Evolutionary conservation across 2,888 invertebrate species (phyloP).

Genomic region (Omphaloscelis lunosa): DNA sequence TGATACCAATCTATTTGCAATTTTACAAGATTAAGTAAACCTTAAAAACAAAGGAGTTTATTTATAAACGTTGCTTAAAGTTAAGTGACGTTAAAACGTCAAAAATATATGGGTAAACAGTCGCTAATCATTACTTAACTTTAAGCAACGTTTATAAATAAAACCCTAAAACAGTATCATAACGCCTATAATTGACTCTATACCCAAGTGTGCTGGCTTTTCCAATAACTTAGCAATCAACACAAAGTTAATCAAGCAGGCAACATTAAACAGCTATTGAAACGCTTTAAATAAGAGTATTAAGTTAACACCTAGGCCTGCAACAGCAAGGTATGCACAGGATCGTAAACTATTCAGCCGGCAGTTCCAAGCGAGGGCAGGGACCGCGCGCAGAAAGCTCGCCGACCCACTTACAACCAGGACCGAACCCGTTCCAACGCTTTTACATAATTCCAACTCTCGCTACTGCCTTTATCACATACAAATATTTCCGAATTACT

Average conservation of each 20-base stretch:
- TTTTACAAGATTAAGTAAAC: not conserved
- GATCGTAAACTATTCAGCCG: constrained; percentile 61
- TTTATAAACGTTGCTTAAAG: too few species aligned
- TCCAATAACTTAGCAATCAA: constrained; percentile 11
- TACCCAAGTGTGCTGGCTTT: not conserved
- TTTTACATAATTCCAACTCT: constrained; percentile 78
- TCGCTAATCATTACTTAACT: too few species aligned
- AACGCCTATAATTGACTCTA: not conserved
- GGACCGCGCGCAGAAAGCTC: constrained; percentile 80
- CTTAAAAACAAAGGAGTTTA: not conserved
- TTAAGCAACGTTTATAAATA: too few species aligned
- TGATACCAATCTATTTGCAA: not conserved
- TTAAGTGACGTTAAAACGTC: too few species aligned
- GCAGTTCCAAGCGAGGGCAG: constrained; percentile 70
- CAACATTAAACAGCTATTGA: constrained; percentile 43
- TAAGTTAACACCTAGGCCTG: constrained; percentile 45
- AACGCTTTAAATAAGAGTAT: constrained; percentile 37
- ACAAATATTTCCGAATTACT: constrained; percentile 63
- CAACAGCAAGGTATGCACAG: constrained; percentile 45
- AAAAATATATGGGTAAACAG: too few species aligned
- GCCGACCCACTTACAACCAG: constrained; percentile 82
- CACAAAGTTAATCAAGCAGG: constrained; percentile 36
- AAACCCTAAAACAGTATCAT: too few species aligned
- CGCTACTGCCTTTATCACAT: constrained; percentile 68
- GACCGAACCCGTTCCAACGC: constrained; percentile 69